Percentiles rank a stretch among this genome's conserved stretches.
Conservation (phyloP, 2,113 vertebrate species). For the Alligator sinensis region DNA sequence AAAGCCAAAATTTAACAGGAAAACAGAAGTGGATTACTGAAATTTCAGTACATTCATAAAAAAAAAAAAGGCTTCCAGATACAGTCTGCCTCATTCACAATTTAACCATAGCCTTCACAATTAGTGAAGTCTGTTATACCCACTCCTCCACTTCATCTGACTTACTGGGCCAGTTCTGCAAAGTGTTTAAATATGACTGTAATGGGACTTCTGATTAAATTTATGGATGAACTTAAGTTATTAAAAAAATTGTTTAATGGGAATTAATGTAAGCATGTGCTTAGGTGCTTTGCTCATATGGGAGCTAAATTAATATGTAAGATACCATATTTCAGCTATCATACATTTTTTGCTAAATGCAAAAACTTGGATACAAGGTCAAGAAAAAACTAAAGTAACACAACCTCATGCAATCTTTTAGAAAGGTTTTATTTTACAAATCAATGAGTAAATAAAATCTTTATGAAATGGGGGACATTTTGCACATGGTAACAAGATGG, state of each 20-base stretch:
- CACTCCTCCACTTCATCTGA: neutral
- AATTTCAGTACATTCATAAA: neutral
- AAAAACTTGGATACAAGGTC: neutral
- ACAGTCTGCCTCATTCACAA: neutral
- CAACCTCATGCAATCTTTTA: neutral
- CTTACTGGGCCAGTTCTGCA: neutral
- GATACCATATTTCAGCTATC: neutral
- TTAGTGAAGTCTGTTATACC: neutral
- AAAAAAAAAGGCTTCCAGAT: neutral
- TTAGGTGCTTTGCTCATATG: neutral
- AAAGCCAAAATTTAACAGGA: too few species aligned
- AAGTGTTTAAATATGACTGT: neutral
- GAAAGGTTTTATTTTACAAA: neutral
- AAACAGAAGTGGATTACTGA: too few species aligned
- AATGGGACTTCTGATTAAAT: neutral
- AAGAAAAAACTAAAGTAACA: neutral
- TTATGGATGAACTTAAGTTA: neutral
- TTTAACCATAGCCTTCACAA: neutral
- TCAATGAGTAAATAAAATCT: neutral
- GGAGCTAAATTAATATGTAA: constrained; percentile 7
- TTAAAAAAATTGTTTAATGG: neutral
- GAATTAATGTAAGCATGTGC: neutral
- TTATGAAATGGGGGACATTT: neutral
- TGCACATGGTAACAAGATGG: neutral
- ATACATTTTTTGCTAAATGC: neutral